Conservation (phyloP, 2,113 vertebrate genomes). For the Xenopus tropicalis region UCB_Xtro_10.0 CM004446.2:41437501-41438000, state of each 20-base stretch:
- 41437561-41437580: too few species aligned
- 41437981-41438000: constrained; percentile 81
- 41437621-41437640: too few species aligned
- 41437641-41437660: too few species aligned
- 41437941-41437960: constrained; percentile 86
- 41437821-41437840: constrained; percentile 88
- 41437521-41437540: too few species aligned
- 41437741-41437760: constrained; percentile 87
- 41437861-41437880: constrained; percentile 82
- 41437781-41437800: constrained; percentile 83
- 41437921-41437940: constrained; percentile 77
- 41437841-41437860: constrained; percentile 81
- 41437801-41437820: constrained; percentile 76
- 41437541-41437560: too few species aligned
- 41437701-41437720: constrained; percentile 85
- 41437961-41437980: constrained; percentile 76
- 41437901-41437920: constrained; percentile 65
- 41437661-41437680: constrained; percentile 3
- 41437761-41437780: constrained; percentile 83
- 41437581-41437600: too few species aligned
- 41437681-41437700: constrained; percentile 95
- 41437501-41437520: too few species aligned
- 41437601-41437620: too few species aligned
- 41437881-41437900: constrained; percentile 86
- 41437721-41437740: constrained; percentile 90